Evolutionary conservation across 2,797 vertebrate genomes (phyloP).

Genomic region (Gadopsis marmoratus): DNA sequence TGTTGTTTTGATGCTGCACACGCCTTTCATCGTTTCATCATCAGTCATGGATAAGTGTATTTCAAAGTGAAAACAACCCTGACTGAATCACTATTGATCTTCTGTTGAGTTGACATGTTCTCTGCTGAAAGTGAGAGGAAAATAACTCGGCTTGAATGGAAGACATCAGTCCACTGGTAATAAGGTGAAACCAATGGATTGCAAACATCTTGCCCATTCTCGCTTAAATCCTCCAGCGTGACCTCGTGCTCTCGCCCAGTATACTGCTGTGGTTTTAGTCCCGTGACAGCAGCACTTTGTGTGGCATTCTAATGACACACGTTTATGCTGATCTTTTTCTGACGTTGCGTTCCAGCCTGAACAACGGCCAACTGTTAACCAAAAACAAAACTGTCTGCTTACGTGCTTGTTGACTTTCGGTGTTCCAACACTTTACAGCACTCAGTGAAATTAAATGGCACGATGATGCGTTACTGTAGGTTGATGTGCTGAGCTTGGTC

Average conservation of each 20-base stretch:
- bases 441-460: slow-evolving; percentile 1
- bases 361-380: not conserved
- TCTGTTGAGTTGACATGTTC: slow-evolving; percentile 33
- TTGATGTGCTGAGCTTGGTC: slow-evolving; percentile 29
- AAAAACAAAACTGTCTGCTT: not conserved
- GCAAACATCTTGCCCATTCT: not conserved
- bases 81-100: slow-evolving; percentile 28
- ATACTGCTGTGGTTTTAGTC: not conserved
- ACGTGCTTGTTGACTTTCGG: not conserved
- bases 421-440: not conserved
- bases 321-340: not conserved
- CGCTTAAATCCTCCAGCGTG: not conserved
- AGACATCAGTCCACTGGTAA: slow-evolving; percentile 5
- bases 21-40: not conserved
- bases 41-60: not conserved
- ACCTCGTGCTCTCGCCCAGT: not conserved
- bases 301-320: not conserved
- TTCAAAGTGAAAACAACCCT: not conserved
- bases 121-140: slow-evolving; percentile 23
- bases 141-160: slow-evolving; percentile 22
- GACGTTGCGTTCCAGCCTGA: not conserved
- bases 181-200: slow-evolving; percentile 26
- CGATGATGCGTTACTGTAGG: not conserved
- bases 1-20: not conserved
- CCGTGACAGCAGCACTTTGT: not conserved